A percentile compares a stretch with the other conserved stretches of the same genome.
Evolutionary conservation across 2,797 vertebrate genomes (phyloP).

Genomic region (Sebastes taczanowskii): DNA sequence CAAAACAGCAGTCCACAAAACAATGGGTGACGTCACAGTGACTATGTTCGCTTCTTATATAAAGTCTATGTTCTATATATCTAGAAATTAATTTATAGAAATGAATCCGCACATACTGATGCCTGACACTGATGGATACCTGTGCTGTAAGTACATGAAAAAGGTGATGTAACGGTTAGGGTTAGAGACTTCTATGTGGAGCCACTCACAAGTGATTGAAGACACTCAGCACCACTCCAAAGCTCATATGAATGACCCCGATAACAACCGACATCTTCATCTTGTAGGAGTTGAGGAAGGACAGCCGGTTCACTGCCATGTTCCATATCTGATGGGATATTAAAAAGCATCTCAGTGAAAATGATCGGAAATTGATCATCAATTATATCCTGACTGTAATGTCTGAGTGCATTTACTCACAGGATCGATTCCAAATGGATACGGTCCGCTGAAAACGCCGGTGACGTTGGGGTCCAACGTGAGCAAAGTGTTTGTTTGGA

Average conservation of each 20-base stretch:
- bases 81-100: too few relatives aligned
- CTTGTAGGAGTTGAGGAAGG: slow-evolving; percentile 97
- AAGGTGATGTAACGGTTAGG: neutral
- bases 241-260: slow-evolving; percentile 94
- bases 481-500: slow-evolving; percentile 81
- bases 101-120: neutral
- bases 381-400: neutral
- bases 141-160: neutral
- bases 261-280: slow-evolving; percentile 99
- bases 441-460: slow-evolving; percentile 91
- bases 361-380: neutral
- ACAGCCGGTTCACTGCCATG: slow-evolving; percentile 93
- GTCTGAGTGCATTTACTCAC: slow-evolving; percentile 79
- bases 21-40: too few relatives aligned
- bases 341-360: slow-evolving; percentile 28
- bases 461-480: slow-evolving; percentile 90
- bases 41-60: too few relatives aligned
- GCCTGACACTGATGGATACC: neutral
- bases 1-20: too few relatives aligned
- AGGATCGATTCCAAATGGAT: slow-evolving; percentile 95
- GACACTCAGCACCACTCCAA: slow-evolving; percentile 91
- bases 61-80: too few relatives aligned
- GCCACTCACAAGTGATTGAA: slow-evolving; percentile 95
- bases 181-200: neutral
- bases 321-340: slow-evolving; percentile 91